Percentiles rank a stretch among this genome's conserved stretches.
Evolutionary conservation across 2,113 vertebrate species (phyloP).

Genomic region (Chionodraco myersi): DNA sequence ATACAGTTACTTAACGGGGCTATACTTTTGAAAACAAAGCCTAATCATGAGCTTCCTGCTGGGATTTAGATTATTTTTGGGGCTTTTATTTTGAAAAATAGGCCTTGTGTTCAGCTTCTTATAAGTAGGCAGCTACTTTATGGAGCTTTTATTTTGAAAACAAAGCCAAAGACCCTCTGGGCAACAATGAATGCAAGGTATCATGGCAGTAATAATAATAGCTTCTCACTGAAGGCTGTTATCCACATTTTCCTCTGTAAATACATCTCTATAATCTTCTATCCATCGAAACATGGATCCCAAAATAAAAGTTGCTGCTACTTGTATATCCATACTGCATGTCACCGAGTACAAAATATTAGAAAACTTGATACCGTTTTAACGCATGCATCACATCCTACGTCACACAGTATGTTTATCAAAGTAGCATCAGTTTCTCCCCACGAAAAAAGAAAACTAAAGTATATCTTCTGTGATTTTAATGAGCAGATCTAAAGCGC

Average conservation of each 20-base stretch:
- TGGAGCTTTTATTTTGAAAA: no score
- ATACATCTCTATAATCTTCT: conserved; percentile 16
- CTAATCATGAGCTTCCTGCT: no score
- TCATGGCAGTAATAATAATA: not conserved
- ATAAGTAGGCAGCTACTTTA: no score
- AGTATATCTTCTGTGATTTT: conserved; percentile 35
- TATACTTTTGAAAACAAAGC: no score
- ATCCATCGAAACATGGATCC: conserved; percentile 56
- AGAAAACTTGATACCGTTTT: conserved; percentile 62
- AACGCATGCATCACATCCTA: conserved; percentile 68
- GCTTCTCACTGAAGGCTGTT: no score
- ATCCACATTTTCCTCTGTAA: conserved; percentile 26
- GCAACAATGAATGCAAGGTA: no score
- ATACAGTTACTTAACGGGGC: no score
- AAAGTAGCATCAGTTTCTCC: conserved; percentile 70
- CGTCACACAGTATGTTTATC: conserved; percentile 70
- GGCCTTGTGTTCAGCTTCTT: no score
- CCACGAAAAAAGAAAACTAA: not conserved
- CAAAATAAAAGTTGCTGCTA: conserved; percentile 62
- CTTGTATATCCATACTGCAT: conserved; percentile 72
- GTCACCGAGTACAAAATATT: conserved; percentile 60
- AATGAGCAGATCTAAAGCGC: conserved; percentile 52
- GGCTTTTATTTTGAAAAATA: no score
- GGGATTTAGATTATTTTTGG: no score
- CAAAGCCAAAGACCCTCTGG: no score